Percentiles rank a stretch among this genome's conserved stretches.
phyloP scores from a whole-genome alignment of 2,888 invertebrate species.

The Polydrusus cervinus region DNA sequence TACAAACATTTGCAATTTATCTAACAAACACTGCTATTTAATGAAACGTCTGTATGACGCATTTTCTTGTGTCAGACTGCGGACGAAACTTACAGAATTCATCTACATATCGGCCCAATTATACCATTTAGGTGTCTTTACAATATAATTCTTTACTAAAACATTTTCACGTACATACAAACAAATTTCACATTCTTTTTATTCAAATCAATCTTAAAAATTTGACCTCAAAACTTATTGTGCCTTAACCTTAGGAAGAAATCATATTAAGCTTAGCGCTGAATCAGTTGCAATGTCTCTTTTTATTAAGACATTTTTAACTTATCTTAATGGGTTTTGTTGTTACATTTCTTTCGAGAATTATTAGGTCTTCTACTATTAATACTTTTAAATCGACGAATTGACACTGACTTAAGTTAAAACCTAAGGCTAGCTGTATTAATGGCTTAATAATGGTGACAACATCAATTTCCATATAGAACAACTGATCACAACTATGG shows the following conservation, averaged over 20 bases:
- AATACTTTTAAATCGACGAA: no score
- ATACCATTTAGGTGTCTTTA: slow-evolving; percentile 63
- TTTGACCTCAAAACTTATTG: slow-evolving; percentile 2
- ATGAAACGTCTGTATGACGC: slow-evolving; percentile 34
- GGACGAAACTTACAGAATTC: slow-evolving; percentile 52
- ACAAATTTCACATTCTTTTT: slow-evolving; percentile 65
- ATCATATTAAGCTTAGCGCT: not conserved
- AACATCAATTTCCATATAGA: no score
- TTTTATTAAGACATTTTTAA: no score
- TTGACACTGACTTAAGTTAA: no score
- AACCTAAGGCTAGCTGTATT: no score
- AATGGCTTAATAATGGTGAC: no score
- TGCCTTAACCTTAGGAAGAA: slow-evolving; percentile 16
- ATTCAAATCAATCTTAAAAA: slow-evolving; percentile 22
- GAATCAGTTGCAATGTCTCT: no score
- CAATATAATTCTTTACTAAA: slow-evolving; percentile 70
- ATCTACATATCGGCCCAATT: slow-evolving; percentile 63
- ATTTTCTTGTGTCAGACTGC: slow-evolving; percentile 43
- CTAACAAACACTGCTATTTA: slow-evolving; percentile 47
- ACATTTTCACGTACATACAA: slow-evolving; percentile 68
- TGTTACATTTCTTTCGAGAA: no score
- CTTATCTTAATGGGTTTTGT: no score
- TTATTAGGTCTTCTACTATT: no score
- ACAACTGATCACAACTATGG: no score
- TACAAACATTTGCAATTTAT: slow-evolving; percentile 39